Evolutionary conservation across 1,140 invertebrate genomes (phyloP).

Genomic region (Drosophila novamexicana): DNA sequence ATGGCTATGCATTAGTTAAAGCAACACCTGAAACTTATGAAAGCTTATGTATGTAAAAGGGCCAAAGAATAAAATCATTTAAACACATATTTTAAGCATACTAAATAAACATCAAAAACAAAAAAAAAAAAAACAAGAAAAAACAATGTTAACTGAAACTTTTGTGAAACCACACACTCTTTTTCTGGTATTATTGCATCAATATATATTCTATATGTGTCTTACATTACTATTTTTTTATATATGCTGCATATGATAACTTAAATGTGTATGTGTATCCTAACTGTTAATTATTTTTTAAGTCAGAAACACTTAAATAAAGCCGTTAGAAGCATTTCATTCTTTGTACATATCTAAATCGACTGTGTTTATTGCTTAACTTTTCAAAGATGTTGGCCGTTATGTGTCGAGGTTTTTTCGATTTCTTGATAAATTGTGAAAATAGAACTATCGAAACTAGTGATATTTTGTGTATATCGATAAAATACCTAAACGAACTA

Average conservation of each 20-base stretch:
- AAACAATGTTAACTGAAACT: constrained; percentile 52
- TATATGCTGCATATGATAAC: constrained; percentile 52
- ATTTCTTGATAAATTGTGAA: background rate
- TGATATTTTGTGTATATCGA: background rate
- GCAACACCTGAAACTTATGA: constrained; percentile 16
- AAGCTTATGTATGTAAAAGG: constrained; percentile 41
- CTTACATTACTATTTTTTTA: constrained; percentile 64
- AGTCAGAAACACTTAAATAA: constrained; percentile 58
- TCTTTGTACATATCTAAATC: constrained; percentile 16
- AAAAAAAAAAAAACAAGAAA: constrained; percentile 2
- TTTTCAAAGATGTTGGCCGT: background rate
- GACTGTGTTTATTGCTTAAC: background rate
- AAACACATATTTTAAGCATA: constrained; percentile 28
- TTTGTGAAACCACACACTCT: constrained; percentile 37
- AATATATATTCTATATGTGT: constrained; percentile 73
- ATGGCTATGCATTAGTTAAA: constrained; percentile 16
- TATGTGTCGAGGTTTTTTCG: background rate
- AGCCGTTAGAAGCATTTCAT: constrained; percentile 61
- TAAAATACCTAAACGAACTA: background rate
- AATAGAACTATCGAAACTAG: background rate
- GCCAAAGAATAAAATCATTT: constrained; percentile 45
- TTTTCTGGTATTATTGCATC: constrained; percentile 41
- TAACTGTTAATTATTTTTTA: constrained; percentile 78
- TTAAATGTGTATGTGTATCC: constrained; percentile 65
- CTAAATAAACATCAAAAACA: background rate